These are phyloP conservation scores for Scaptomyza graminum DNA, from an alignment of 1,140 invertebrate species.

Conservation along the genomic window DNA sequence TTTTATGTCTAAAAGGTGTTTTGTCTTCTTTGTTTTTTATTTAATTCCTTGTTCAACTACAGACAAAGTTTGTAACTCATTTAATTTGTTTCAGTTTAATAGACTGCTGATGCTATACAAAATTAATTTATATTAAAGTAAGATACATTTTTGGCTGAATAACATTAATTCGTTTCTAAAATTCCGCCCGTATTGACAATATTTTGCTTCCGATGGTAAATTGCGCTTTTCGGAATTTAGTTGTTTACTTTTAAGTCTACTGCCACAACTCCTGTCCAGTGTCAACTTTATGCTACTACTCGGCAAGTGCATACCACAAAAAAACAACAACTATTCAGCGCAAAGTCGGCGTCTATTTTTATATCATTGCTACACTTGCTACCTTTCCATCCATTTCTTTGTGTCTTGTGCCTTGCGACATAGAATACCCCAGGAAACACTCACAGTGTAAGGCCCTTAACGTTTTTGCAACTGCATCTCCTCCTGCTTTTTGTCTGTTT, in stretches of 20 bases:
- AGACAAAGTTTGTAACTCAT: too few species aligned
- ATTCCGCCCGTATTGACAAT: too few species aligned
- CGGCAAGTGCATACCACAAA: constrained; percentile 58
- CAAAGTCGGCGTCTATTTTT: constrained; percentile 79
- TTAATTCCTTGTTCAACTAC: too few species aligned
- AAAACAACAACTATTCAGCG: constrained; percentile 50
- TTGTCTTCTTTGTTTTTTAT: too few species aligned
- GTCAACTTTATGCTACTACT: constrained; percentile 76
- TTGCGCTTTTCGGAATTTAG: constrained; percentile 27
- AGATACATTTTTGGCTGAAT: too few species aligned
- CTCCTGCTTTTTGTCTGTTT: constrained; percentile 20
- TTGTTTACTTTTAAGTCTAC: constrained; percentile 46
- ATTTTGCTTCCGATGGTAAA: too few species aligned
- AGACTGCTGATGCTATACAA: too few species aligned
- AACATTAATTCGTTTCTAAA: too few species aligned
- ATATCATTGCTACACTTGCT: constrained; percentile 49
- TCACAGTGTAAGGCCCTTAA: constrained; percentile 64
- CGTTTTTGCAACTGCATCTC: constrained; percentile 21
- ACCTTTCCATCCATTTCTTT: not conserved
- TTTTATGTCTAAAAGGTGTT: too few species aligned
- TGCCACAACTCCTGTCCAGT: constrained; percentile 31
- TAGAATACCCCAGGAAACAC: constrained; percentile 67
- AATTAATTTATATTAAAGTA: too few species aligned
- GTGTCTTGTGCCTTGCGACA: constrained; percentile 54
- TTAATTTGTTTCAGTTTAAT: too few species aligned